These are phyloP conservation scores for Verasper variegatus DNA, from an alignment of 2,113 vertebrate genomes.

Conservation along the genomic window DNA sequence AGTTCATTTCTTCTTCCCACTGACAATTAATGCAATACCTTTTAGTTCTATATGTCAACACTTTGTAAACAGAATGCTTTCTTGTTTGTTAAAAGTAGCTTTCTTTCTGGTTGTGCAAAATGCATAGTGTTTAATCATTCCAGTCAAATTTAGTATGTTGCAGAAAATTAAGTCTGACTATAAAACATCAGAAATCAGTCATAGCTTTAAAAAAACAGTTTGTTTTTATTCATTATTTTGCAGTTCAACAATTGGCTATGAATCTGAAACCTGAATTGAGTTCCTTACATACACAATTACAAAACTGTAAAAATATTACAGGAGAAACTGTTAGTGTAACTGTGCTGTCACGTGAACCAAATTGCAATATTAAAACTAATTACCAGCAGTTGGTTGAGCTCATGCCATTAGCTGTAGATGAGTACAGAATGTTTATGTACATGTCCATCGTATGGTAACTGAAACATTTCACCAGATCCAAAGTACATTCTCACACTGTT, in stretches of 20 bases:
- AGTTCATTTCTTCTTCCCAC: no score
- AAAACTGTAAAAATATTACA: conserved; percentile 16
- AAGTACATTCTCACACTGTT: not conserved
- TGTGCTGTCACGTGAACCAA: conserved; percentile 11
- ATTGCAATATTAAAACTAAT: conserved; percentile 14
- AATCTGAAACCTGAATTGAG: not conserved
- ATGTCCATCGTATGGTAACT: not conserved
- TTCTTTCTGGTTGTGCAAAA: no score
- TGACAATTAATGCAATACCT: no score
- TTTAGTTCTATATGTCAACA: no score
- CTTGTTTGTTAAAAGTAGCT: no score
- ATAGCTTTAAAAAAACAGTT: conserved; percentile 34
- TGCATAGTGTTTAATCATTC: no score
- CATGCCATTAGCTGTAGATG: not conserved
- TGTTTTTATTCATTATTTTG: conserved; percentile 42
- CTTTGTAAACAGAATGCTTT: no score
- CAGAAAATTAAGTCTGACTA: no score
- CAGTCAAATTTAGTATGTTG: no score
- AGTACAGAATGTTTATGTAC: not conserved
- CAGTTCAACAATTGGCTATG: not conserved
- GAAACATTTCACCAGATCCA: not conserved
- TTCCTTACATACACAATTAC: conserved; percentile 17
- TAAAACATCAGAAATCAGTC: conserved; percentile 1
- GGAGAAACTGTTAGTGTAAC: not conserved
- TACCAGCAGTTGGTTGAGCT: not conserved